Evolutionary conservation across 2,797 vertebrate genomes (phyloP), one percentile per base, ranked within the genome.

Genomic region (Antennarius maculatus): DNA sequence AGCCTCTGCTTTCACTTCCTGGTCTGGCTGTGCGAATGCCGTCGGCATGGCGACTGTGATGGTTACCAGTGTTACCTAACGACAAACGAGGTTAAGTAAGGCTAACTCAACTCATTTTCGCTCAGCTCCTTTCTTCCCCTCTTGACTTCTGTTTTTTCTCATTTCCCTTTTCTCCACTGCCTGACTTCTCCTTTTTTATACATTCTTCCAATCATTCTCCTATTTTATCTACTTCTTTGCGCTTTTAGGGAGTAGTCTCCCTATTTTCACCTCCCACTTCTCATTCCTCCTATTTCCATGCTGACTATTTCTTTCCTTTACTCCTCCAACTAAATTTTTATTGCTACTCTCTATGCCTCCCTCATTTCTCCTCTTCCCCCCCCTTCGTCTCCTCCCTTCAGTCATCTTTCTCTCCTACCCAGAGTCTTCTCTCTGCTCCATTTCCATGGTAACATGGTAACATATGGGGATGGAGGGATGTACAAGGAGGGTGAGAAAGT

Each of bases 391-490:
- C 37, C 29, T 52, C 17, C 34, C 51, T 5, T 53, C 11, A 0
- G 0, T 28, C 37, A 12, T 50, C 29, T 28, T 7, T 16, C 58
- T 50, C 34, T 15, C 13, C 7, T 16, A 29, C 51, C 66, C 60
- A 56, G 47, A 60, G 1, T 63, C 70, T 68, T n/a, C 8, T 2
- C 17, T 16, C 41, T 1, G 3, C 42, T 67, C n/a, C 0, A 50
- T 85, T 58, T 57, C 77, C 69, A 79, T 57, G 58, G 80, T 52
- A 69, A 80, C 57, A 6, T 49, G 47, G 41, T 54, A 76, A 76
- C 76, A 82, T 77, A 80, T 76, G 72, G 67, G 71, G 64, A 79
- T 47, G 71, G 64, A 61, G 68, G 57, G 45, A 67, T 49, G 65
- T 29, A 48, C 15, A n/a, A 28, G 51, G 61, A 72, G 63, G 63